A percentile compares a stretch with the other conserved stretches of the same genome.
These are phyloP conservation scores for Torymus texanus DNA, from an alignment of 2,888 invertebrate genomes.

Conservation along the genomic window DNA sequence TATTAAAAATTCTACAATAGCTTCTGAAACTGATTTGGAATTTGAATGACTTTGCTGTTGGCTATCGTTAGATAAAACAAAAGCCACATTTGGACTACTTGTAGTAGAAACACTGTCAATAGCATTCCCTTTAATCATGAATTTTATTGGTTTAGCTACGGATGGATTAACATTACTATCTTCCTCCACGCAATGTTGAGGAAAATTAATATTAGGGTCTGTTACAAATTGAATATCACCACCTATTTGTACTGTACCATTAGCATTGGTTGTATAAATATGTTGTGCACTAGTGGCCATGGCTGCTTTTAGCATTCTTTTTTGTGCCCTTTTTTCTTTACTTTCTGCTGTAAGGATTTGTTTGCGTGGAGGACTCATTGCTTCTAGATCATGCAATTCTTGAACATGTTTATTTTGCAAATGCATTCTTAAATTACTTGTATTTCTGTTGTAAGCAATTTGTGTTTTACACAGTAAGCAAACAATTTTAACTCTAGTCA, in stretches of 20 bases:
- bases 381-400: constrained; percentile 72
- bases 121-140: constrained; percentile 66
- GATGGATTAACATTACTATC: constrained; percentile 61
- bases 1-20: constrained; percentile 75
- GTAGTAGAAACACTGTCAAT: constrained; percentile 24
- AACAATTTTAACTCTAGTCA: constrained; percentile 76
- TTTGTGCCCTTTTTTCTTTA: constrained; percentile 70
- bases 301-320: constrained; percentile 68
- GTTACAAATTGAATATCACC: constrained; percentile 73
- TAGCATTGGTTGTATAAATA: constrained; percentile 73
- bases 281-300: constrained; percentile 65
- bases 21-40: constrained; percentile 74
- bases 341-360: constrained; percentile 67
- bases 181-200: constrained; percentile 67
- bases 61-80: constrained; percentile 70
- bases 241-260: constrained; percentile 74
- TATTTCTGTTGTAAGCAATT: constrained; percentile 76
- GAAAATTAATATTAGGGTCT: constrained; percentile 70
- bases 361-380: constrained; percentile 68
- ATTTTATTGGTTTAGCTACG: constrained; percentile 65
- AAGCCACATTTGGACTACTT: constrained; percentile 67
- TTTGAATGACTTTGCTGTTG: constrained; percentile 58
- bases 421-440: constrained; percentile 76
- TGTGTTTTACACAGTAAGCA: constrained; percentile 76
- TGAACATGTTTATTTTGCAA: constrained; percentile 76